phyloP scores from a whole-genome alignment of 2,888 invertebrate species.

The Glomeris marginata region DNA sequence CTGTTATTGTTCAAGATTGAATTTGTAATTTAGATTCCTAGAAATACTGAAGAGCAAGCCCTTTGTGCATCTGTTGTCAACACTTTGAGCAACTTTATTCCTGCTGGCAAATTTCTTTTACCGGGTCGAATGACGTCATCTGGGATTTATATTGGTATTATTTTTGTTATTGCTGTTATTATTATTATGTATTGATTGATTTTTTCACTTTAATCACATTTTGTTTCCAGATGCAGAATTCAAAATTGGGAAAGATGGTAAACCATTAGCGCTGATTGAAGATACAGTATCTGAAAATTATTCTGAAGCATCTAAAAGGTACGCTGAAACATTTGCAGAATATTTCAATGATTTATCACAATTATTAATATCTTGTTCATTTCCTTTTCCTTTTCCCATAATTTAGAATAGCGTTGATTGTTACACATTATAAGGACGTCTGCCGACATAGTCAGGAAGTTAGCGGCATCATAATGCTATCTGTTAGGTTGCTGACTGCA shows the following conservation, averaged over 20 bases:
- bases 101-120: slow-evolving; percentile 8
- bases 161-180: background rate
- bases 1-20: too few species aligned
- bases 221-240: slow-evolving; percentile 10
- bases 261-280: slow-evolving; percentile 4
- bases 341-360: background rate
- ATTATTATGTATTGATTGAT: background rate
- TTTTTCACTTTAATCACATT: background rate
- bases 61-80: slow-evolving; percentile 2
- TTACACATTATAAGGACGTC: slow-evolving; percentile 7
- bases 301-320: background rate
- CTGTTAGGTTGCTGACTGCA: slow-evolving; percentile 1
- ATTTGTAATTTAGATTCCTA: too few species aligned
- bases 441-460: background rate
- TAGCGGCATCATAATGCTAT: background rate
- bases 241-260: slow-evolving; percentile 2
- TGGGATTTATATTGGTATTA: slow-evolving; percentile 6
- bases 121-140: background rate
- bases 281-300: background rate
- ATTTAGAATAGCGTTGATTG: slow-evolving; percentile 7
- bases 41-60: background rate
- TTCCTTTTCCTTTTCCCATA: background rate
- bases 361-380: background rate
- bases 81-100: slow-evolving; percentile 10
- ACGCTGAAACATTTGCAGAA: background rate